Conservation (phyloP, 2,888 invertebrate genomes). For the Pachliopta kotzebuea region DNA sequence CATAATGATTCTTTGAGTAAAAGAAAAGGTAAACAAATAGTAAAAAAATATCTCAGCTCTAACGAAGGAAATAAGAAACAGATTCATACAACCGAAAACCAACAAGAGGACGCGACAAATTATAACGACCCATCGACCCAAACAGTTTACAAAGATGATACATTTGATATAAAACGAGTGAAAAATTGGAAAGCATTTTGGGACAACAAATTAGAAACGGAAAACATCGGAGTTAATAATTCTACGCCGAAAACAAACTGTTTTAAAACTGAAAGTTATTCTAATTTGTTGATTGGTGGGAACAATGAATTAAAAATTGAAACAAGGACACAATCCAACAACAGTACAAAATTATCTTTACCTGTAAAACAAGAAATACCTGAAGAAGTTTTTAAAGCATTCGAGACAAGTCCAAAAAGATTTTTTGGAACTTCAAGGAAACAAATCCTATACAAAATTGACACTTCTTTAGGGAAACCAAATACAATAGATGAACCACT, state of each 20-base stretch:
- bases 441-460: conserved; percentile 71
- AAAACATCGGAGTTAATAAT: conserved; percentile 42
- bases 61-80: conserved; percentile 44
- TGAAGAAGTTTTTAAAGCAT: conserved; percentile 73
- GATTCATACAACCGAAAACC: conserved; percentile 33
- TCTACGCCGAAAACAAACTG: conserved; percentile 38
- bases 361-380: conserved; percentile 65
- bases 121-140: conserved; percentile 32
- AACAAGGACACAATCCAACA: conserved; percentile 23
- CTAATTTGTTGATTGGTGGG: not conserved
- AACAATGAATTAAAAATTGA: conserved; percentile 1
- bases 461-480: conserved; percentile 65
- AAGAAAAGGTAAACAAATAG: conserved; percentile 66
- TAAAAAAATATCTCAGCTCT: conserved; percentile 58
- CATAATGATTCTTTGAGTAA: conserved; percentile 69
- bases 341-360: conserved; percentile 21
- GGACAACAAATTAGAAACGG: conserved; percentile 61
- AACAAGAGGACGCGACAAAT: conserved; percentile 29
- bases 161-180: conserved; percentile 51
- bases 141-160: conserved; percentile 33
- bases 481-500: conserved; percentile 45
- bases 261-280: conserved; percentile 21
- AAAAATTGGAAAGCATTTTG: conserved; percentile 71
- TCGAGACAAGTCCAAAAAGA: conserved; percentile 74
- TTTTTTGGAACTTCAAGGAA: conserved; percentile 74